These are phyloP conservation scores for Mycteria americana DNA, from an alignment of 2,797 vertebrate genomes.

Conservation along the genomic window DNA sequence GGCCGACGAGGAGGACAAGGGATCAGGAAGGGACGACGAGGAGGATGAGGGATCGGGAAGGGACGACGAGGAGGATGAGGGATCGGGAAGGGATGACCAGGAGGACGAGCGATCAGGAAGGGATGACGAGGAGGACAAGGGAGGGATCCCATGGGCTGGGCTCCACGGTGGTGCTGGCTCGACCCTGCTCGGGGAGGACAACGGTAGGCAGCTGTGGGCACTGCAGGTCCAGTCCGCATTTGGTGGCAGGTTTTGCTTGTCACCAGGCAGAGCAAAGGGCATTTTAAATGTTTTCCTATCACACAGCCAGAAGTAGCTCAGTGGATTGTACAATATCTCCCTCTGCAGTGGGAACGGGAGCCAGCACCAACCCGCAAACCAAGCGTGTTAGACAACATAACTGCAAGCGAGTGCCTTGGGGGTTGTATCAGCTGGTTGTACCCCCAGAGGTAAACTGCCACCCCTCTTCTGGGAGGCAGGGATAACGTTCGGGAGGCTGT, in stretches of 20 bases:
- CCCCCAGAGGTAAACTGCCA: background rate
- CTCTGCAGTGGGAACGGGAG: background rate
- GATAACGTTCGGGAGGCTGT: background rate
- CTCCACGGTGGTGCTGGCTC: rapidly evolving
- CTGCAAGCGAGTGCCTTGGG: background rate
- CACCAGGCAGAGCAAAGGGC: background rate
- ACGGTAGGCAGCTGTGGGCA: background rate
- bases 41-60: background rate
- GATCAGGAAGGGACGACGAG: background rate
- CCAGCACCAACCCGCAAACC: background rate
- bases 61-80: background rate
- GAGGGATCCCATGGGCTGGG: background rate
- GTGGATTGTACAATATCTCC: background rate
- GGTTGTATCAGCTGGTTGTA: background rate
- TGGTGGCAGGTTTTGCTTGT: background rate
- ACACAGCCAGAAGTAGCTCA: background rate
- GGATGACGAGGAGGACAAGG: background rate
- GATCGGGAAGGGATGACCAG: background rate
- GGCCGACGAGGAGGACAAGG: background rate
- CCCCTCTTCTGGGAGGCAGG: background rate
- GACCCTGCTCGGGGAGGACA: rapidly evolving
- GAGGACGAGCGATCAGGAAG: background rate
- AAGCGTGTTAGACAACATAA: background rate
- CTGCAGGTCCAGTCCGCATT: background rate
- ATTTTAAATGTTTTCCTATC: background rate